A percentile compares a stretch with the other conserved stretches of the same genome.
Conservation (phyloP, 1,140 invertebrate species). For the Drosophila biarmipes region DNA sequence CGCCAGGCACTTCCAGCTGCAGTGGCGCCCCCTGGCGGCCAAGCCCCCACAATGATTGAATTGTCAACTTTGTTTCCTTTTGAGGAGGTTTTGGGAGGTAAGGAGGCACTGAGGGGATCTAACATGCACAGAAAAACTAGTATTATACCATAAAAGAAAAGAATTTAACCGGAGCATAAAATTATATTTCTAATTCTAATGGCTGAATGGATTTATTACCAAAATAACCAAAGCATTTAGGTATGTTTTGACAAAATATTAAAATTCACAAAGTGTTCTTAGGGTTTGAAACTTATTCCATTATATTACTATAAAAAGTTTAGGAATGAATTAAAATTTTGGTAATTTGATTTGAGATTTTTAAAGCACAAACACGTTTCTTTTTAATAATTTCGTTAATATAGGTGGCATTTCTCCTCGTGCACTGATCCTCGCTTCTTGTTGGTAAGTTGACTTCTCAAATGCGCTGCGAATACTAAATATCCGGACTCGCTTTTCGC, state of each 20-base stretch:
- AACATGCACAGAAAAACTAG: background rate
- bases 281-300: no score
- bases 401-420: slow-evolving; percentile 10
- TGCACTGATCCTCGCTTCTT: slow-evolving; percentile 7
- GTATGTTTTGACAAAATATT: no score
- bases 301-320: no score
- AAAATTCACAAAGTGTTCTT: no score
- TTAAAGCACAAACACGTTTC: no score
- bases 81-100: background rate
- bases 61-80: slow-evolving; percentile 59
- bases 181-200: no score
- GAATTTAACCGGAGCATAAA: no score
- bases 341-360: no score
- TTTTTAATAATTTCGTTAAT: background rate
- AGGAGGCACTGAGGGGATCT: background rate
- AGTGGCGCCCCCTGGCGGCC: slow-evolving; percentile 7
- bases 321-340: no score
- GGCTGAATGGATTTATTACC: no score
- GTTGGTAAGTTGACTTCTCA: slow-evolving; percentile 32
- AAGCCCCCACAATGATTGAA: slow-evolving; percentile 57
- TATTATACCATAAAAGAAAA: background rate
- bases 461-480: slow-evolving; percentile 41
- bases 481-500: slow-evolving; percentile 27
- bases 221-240: no score
- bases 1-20: slow-evolving; percentile 25